phyloP scores from a whole-genome alignment of 2,113 vertebrate species.

The Petrocephalus zakoni region DNA sequence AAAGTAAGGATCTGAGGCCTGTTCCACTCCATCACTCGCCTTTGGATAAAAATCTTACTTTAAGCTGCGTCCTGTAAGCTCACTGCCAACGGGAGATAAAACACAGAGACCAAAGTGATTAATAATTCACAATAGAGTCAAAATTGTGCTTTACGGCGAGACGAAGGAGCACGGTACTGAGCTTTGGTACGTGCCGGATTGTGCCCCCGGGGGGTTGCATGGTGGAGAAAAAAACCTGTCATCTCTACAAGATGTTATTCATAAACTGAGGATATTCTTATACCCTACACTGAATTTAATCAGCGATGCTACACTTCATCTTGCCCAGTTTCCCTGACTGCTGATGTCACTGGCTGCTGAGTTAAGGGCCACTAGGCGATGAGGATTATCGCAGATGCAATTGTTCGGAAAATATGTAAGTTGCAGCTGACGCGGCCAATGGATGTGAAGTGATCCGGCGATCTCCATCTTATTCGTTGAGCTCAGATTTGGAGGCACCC shows the following conservation, averaged over 20 bases:
- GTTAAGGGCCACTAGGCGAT: neutral
- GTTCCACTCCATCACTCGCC: neutral
- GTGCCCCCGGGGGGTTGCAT: neutral
- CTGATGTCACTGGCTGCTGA: neutral
- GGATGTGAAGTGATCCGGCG: neutral
- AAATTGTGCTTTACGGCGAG: conserved; percentile 10
- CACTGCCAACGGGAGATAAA: neutral
- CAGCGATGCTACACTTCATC: conserved; percentile 1
- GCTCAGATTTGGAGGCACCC: neutral
- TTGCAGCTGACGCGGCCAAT: neutral
- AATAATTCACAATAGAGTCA: conserved; percentile 1
- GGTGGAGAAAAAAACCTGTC: neutral
- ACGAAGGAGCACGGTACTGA: neutral
- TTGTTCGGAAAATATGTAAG: neutral
- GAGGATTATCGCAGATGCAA: neutral
- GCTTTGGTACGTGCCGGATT: neutral
- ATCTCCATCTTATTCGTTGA: neutral
- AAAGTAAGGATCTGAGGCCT: neutral
- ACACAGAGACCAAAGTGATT: neutral
- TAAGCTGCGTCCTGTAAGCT: neutral
- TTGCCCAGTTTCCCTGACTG: neutral
- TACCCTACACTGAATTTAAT: conserved; percentile 6
- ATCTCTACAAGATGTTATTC: neutral
- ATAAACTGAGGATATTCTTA: conserved; percentile 11
- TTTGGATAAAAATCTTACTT: conserved; percentile 15